These are phyloP conservation scores for Argopecten irradians DNA, from an alignment of 1,140 invertebrate species.

Conservation along the genomic window DNA sequence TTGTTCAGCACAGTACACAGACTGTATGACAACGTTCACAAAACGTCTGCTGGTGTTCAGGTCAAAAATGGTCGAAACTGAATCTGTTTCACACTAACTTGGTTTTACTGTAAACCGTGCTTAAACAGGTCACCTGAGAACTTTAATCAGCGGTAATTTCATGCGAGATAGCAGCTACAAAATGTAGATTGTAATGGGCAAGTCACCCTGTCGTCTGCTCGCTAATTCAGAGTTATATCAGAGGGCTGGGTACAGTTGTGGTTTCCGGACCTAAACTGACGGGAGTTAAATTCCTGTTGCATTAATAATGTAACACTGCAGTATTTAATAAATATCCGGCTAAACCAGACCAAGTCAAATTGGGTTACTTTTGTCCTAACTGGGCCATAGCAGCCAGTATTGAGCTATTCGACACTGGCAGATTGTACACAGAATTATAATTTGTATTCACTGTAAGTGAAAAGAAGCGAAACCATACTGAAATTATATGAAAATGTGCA, in stretches of 20 bases:
- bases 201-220: background rate
- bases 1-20: background rate
- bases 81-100: background rate
- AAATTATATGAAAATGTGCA: background rate
- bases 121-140: background rate
- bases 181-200: background rate
- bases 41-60: background rate
- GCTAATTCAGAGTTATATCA: slow-evolving; percentile 7
- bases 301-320: slow-evolving; percentile 4
- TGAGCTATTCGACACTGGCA: background rate
- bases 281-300: slow-evolving; percentile 7
- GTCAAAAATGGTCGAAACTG: background rate
- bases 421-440: background rate
- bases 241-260: background rate
- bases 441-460: background rate
- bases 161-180: background rate
- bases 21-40: background rate
- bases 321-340: background rate
- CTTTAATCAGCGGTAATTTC: slow-evolving; percentile 10
- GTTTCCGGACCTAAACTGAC: slow-evolving; percentile 15
- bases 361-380: background rate
- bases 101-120: background rate
- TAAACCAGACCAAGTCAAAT: background rate
- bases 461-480: background rate
- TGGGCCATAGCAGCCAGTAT: background rate